Conservation (phyloP, 2,888 invertebrate genomes). For the Ormyrus rosae region DNA sequence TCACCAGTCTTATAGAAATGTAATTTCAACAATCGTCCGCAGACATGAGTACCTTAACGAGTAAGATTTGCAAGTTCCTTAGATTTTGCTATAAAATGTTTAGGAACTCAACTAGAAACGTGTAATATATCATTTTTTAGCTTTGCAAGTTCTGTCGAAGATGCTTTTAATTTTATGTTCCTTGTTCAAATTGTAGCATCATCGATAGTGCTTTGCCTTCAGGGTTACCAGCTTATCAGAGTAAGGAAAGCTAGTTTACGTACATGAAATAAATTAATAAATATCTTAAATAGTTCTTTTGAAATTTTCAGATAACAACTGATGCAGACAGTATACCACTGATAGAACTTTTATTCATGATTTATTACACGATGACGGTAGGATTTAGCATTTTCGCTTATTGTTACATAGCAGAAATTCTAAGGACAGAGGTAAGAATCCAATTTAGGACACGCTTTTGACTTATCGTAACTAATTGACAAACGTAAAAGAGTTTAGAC, state of each 20-base stretch:
- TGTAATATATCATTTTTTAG: background rate
- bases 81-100: no score
- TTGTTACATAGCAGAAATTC: conserved; percentile 51
- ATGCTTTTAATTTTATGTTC: conserved; percentile 62
- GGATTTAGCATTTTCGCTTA: conserved; percentile 50
- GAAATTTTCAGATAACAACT: background rate
- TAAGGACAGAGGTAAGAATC: conserved; percentile 44
- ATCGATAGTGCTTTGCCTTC: conserved; percentile 36
- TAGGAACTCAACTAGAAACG: background rate
- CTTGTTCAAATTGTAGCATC: conserved; percentile 50
- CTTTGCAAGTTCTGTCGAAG: no score
- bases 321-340: conserved; percentile 5
- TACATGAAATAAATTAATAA: no score
- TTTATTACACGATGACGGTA: conserved; percentile 42
- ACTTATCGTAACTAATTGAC: background rate
- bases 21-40: no score
- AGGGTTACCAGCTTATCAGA: conserved; percentile 46
- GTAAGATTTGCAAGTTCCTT: no score
- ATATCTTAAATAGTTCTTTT: no score
- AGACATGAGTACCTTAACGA: no score
- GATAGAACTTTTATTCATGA: conserved; percentile 36
- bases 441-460: background rate
- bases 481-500: conserved; percentile 58
- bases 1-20: no score
- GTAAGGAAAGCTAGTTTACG: background rate